phyloP scores from a whole-genome alignment of 1,140 invertebrate genomes.

The Procambarus virginalis region DNA sequence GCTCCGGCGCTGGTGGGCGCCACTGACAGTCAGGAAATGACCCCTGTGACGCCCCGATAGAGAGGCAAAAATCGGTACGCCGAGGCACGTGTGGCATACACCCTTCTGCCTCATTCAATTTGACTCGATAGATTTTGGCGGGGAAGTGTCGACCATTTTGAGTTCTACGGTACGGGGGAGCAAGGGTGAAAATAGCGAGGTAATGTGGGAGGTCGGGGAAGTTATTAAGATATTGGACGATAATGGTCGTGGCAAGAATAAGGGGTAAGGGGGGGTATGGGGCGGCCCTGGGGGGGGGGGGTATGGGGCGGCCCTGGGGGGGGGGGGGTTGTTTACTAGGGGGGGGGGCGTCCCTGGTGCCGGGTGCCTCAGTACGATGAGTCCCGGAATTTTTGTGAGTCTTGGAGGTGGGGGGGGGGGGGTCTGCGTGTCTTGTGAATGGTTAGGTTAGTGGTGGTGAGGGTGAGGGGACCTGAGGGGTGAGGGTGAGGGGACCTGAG shows the following conservation, averaged over 20 bases:
- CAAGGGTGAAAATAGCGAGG: constrained; percentile 14
- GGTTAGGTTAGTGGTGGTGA: too few relatives aligned
- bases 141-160: constrained; percentile 10
- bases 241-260: constrained; percentile 51
- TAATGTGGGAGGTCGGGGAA: neutral
- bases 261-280: neutral
- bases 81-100: neutral
- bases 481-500: too few relatives aligned
- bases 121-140: constrained; percentile 53
- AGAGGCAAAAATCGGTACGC: neutral
- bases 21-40: neutral
- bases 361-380: neutral
- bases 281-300: too few relatives aligned
- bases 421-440: too few relatives aligned
- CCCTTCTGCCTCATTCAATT: constrained; percentile 31
- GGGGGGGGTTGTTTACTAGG: neutral
- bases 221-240: constrained; percentile 61
- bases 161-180: neutral
- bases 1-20: neutral
- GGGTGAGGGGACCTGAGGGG: too few relatives aligned
- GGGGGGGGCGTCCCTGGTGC: constrained; percentile 7
- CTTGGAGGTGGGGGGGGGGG: too few relatives aligned
- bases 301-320: too few relatives aligned
- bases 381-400: neutral
- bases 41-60: neutral